A percentile compares a stretch with the other conserved stretches of the same genome.
Evolutionary conservation across 2,797 vertebrate species (phyloP).

Genomic region (Danio choprae): DNA sequence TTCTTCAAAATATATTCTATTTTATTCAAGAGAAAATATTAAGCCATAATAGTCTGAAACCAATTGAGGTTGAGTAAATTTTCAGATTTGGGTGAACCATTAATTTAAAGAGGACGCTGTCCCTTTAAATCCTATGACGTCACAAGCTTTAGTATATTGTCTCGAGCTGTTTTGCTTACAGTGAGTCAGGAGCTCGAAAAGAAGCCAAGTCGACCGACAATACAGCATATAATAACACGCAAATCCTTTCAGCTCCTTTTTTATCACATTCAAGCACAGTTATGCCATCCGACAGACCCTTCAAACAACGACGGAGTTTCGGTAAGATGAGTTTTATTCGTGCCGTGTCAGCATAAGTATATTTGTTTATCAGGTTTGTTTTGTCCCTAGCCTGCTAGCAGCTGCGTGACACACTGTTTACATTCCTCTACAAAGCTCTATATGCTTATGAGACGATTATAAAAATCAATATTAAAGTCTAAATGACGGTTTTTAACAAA

Average conservation of each 20-base stretch:
- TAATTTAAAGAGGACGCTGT: constrained; percentile 4
- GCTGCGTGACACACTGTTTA: neutral
- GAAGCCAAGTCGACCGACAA: constrained; percentile 29
- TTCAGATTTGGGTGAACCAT: too few relatives aligned
- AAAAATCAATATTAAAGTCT: neutral
- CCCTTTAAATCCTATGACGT: constrained; percentile 77
- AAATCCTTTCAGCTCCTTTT: neutral
- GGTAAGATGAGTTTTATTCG: constrained; percentile 73
- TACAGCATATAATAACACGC: constrained; percentile 18
- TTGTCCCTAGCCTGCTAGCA: constrained; percentile 28
- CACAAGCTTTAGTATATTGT: constrained; percentile 70
- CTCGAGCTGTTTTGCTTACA: constrained; percentile 60
- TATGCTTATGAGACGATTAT: neutral
- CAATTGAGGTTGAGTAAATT: too few relatives aligned
- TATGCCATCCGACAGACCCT: constrained; percentile 95
- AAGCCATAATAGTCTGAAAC: too few relatives aligned
- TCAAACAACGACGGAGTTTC: constrained; percentile 94
- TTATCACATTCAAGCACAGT: constrained; percentile 32
- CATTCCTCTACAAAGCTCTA: neutral
- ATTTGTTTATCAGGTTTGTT: constrained; percentile 44
- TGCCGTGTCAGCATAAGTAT: constrained; percentile 17
- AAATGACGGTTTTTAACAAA: neutral
- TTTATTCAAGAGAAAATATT: too few relatives aligned
- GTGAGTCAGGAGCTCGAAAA: constrained; percentile 44
- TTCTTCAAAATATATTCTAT: too few relatives aligned